Evolutionary conservation across 2,113 vertebrate species (phyloP), one percentile per base, ranked within the genome.

Genomic region (Pseudorectes ferrugineus): DNA sequence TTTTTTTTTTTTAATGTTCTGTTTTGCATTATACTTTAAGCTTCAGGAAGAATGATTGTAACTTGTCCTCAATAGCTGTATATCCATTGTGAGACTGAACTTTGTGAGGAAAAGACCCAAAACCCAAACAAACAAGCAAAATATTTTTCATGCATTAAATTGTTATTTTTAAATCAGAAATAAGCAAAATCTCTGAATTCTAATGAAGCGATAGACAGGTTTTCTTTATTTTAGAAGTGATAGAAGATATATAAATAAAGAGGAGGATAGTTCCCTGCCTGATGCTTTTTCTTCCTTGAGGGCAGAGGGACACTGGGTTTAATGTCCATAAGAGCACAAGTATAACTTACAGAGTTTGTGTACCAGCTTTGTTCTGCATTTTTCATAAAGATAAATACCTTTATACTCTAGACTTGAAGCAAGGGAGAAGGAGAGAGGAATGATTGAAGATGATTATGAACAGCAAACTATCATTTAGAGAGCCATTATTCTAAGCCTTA

Each of bases 361-460:
- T 52, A 71, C 23, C 25, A 61, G 23, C 42, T 87, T 87, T 72
- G 6, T 78, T 92, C 45, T 81, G 25, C 25, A n/a, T 88, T 93
- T 85, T 40, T 79, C 51, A 43, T 90, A 36, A 71, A 93, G 59
- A 75, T 48, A 68, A 90, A 88, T 74, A 77, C 26, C 14, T 61
- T 52, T 55, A 80, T 71, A 29, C 43, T 22, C 8, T 48, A 33
- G 51, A 68, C 36, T 85, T 80, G 89, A n/a, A 65, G 12, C 40
- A 61, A 68, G 65, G 38, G 42, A 93, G 23, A 87, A 74, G 18
- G 75, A 81, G 65, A 66, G 62, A 58, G 61, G 38, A 46, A 63
- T 75, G 84, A 83, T 52, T 91, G 42, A 93, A 45, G 54, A 78
- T 75, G 14, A 77, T 85, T 92, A 75, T 93, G 73, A 89, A 43